Evolutionary conservation across 2,797 vertebrate species (phyloP).

Genomic region (Chaetophractus vellerosus): DNA sequence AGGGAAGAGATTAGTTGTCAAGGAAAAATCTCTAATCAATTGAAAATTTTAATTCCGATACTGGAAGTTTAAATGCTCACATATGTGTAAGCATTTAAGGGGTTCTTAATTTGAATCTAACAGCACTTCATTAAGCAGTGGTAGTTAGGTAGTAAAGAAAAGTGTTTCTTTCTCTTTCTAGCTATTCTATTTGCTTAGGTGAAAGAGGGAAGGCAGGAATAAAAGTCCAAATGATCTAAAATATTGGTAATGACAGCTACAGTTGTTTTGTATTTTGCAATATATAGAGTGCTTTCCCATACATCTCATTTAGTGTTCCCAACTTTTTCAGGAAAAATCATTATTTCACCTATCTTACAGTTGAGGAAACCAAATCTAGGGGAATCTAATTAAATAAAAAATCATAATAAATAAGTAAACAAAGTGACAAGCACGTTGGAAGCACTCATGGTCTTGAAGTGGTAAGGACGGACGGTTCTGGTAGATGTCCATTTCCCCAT

Average conservation of each 20-base stretch:
- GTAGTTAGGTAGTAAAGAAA: slow-evolving; percentile 26
- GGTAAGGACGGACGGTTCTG: background rate
- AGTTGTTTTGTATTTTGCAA: background rate
- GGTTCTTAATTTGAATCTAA: slow-evolving; percentile 47
- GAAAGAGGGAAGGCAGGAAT: slow-evolving; percentile 37
- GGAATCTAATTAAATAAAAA: background rate
- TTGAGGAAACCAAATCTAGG: background rate
- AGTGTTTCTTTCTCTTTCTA: background rate
- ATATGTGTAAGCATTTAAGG: slow-evolving; percentile 19
- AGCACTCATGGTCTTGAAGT: background rate
- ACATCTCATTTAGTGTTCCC: background rate
- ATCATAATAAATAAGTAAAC: background rate
- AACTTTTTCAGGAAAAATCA: background rate
- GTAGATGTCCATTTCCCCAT: background rate
- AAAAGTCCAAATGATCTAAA: slow-evolving; percentile 15
- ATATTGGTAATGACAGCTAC: background rate
- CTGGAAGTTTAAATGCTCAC: slow-evolving; percentile 67
- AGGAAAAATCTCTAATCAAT: slow-evolving; percentile 1
- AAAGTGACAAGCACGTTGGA: background rate
- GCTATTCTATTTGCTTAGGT: slow-evolving; percentile 9
- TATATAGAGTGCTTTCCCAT: background rate
- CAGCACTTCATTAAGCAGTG: background rate
- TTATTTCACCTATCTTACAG: background rate
- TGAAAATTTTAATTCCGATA: slow-evolving; percentile 22
- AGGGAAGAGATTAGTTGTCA: background rate